Percentiles rank a stretch among this genome's conserved stretches.
Conservation (phyloP, 2,888 invertebrate genomes). For the Aleiodes alternator region DNA sequence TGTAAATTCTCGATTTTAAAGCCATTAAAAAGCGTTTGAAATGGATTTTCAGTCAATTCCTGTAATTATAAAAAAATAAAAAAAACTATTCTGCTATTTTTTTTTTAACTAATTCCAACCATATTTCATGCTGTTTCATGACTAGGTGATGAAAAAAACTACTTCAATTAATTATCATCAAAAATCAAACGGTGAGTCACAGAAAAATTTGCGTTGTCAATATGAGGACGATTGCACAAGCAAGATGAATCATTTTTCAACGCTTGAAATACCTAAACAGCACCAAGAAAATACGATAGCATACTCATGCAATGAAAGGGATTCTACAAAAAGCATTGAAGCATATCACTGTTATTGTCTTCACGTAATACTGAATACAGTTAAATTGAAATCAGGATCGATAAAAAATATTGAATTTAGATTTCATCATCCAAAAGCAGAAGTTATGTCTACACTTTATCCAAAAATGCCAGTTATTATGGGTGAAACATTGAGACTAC, state of each 20-base stretch:
- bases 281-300: slow-evolving; percentile 23
- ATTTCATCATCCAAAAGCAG: slow-evolving; percentile 72
- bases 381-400: slow-evolving; percentile 61
- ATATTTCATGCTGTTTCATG: background rate
- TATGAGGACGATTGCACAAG: slow-evolving; percentile 33
- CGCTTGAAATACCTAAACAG: slow-evolving; percentile 27
- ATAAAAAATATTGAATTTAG: slow-evolving; percentile 68
- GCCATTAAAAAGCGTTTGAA: too few relatives aligned
- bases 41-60: too few relatives aligned
- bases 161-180: slow-evolving; percentile 62
- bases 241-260: slow-evolving; percentile 45
- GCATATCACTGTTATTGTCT: slow-evolving; percentile 68
- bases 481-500: slow-evolving; percentile 63
- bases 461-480: slow-evolving; percentile 57
- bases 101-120: background rate
- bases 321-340: slow-evolving; percentile 58
- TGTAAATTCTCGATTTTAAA: too few relatives aligned
- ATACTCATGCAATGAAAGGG: slow-evolving; percentile 45
- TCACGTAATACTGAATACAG: slow-evolving; percentile 61
- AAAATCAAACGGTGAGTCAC: slow-evolving; percentile 65
- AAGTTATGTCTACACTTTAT: slow-evolving; percentile 64
- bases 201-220: slow-evolving; percentile 45
- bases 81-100: too few relatives aligned
- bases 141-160: slow-evolving; percentile 50
- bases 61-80: too few relatives aligned